phyloP scores from a whole-genome alignment of 1,140 invertebrate genomes.

The Trichogramma pretiosum region DNA sequence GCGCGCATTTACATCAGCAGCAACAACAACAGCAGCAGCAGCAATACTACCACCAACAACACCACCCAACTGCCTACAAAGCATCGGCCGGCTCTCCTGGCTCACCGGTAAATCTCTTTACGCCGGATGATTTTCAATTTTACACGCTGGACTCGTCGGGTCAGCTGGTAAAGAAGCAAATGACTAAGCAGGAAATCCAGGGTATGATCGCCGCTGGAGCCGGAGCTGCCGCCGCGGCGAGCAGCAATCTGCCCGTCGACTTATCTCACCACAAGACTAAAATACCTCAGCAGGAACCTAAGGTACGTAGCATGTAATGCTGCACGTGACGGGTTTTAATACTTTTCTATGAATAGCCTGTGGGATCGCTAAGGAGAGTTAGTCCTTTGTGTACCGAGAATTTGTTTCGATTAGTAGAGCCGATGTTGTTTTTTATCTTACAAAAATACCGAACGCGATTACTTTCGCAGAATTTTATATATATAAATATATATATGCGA shows the following conservation, averaged over 20 bases:
- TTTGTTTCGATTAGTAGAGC: too few species aligned
- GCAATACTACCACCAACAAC: constrained; percentile 16
- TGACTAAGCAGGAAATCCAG: constrained; percentile 75
- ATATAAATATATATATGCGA: too few species aligned
- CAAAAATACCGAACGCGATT: too few species aligned
- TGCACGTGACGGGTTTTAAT: too few species aligned
- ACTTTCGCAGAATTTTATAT: too few species aligned
- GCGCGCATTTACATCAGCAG: background rate
- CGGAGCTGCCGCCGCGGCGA: constrained; percentile 38
- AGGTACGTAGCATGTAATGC: too few species aligned
- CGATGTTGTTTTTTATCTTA: too few species aligned
- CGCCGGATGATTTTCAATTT: constrained; percentile 74
- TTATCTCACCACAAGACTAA: background rate
- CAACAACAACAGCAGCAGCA: background rate
- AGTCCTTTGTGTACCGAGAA: too few species aligned
- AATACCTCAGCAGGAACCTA: background rate
- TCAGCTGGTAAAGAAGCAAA: constrained; percentile 67
- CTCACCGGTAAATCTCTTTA: constrained; percentile 65
- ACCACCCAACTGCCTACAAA: too few species aligned
- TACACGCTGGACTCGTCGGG: constrained; percentile 75
- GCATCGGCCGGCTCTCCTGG: too few species aligned
- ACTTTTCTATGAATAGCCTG: too few species aligned
- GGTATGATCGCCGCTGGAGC: constrained; percentile 71
- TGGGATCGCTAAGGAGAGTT: too few species aligned
- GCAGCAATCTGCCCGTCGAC: constrained; percentile 5